Conservation (phyloP, 1,140 invertebrate species). For the Drosophila miranda region DNA sequence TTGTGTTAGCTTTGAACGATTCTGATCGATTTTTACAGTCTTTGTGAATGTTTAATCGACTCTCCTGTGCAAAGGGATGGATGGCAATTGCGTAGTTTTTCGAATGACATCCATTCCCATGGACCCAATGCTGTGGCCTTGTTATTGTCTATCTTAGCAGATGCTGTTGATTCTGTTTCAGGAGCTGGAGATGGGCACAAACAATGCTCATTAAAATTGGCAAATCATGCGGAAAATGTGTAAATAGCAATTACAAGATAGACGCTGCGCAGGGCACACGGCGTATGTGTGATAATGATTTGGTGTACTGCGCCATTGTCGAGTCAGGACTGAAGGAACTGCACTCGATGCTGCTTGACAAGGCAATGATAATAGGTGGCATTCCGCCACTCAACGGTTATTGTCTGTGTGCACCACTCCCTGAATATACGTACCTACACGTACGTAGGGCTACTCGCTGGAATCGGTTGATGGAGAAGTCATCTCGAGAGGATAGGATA, state of each 20-base stretch:
- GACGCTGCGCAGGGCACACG: conserved; percentile 20
- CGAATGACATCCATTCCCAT: conserved; percentile 13
- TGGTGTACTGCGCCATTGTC: conserved; percentile 5
- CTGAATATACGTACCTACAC: too few species aligned
- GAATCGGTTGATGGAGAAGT: too few species aligned
- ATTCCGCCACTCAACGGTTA: too few species aligned
- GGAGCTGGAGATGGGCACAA: conserved; percentile 55
- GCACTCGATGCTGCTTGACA: conserved; percentile 8
- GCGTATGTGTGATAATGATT: conserved; percentile 37
- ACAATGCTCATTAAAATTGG: conserved; percentile 77
- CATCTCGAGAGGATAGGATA: too few species aligned
- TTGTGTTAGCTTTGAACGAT: too few species aligned
- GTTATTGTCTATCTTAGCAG: conserved; percentile 55
- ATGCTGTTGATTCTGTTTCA: conserved; percentile 30
- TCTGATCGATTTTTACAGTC: too few species aligned
- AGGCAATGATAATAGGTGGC: background rate
- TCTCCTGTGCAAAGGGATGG: background rate
- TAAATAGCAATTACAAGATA: conserved; percentile 68
- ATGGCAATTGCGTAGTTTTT: conserved; percentile 46
- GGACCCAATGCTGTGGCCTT: conserved; percentile 25
- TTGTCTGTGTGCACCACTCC: too few species aligned
- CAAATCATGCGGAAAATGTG: conserved; percentile 77
- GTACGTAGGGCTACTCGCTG: too few species aligned
- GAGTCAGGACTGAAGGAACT: too few species aligned
- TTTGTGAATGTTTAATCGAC: too few species aligned